phyloP scores from a whole-genome alignment of 2,888 invertebrate species.

The Rutpela maculata region DNA sequence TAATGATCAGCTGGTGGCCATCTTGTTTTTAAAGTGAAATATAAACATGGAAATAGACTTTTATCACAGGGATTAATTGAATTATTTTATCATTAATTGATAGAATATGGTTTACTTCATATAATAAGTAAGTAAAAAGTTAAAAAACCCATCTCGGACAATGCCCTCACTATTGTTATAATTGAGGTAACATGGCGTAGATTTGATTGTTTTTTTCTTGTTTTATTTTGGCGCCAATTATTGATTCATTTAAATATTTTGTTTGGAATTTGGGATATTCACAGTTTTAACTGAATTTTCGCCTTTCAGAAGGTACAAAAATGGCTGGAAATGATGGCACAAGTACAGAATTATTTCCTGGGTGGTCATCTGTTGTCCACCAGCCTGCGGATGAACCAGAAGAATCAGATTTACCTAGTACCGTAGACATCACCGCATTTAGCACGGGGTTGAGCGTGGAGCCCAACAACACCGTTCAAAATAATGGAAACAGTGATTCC shows the following conservation, averaged over 20 bases:
- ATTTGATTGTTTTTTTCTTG: slow-evolving; percentile 58
- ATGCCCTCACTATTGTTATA: slow-evolving; percentile 7
- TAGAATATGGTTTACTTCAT: slow-evolving; percentile 55
- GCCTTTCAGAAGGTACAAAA: slow-evolving; percentile 51
- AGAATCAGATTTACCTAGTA: slow-evolving; percentile 79
- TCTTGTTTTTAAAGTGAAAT: slow-evolving; percentile 70
- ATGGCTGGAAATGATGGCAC: slow-evolving; percentile 73
- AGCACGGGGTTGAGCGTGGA: slow-evolving; percentile 74
- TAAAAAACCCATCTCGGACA: neutral
- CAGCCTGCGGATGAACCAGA: slow-evolving; percentile 79
- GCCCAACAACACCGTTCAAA: slow-evolving; percentile 62
- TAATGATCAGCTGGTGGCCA: slow-evolving; percentile 71
- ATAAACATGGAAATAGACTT: slow-evolving; percentile 71
- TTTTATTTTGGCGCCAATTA: slow-evolving; percentile 69
- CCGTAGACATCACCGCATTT: slow-evolving; percentile 81
- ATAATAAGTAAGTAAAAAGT: slow-evolving; percentile 56
- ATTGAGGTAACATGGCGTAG: slow-evolving; percentile 59
- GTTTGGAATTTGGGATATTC: neutral
- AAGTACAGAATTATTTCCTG: slow-evolving; percentile 72
- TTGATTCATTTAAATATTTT: slow-evolving; percentile 53
- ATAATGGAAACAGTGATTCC: slow-evolving; percentile 72
- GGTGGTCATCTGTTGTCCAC: slow-evolving; percentile 78
- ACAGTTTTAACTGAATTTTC: slow-evolving; percentile 27
- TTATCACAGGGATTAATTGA: slow-evolving; percentile 55
- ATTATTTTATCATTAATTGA: slow-evolving; percentile 55